Evolutionary conservation across 2,888 invertebrate genomes (phyloP).

Genomic region (Mythimna loreyi): DNA sequence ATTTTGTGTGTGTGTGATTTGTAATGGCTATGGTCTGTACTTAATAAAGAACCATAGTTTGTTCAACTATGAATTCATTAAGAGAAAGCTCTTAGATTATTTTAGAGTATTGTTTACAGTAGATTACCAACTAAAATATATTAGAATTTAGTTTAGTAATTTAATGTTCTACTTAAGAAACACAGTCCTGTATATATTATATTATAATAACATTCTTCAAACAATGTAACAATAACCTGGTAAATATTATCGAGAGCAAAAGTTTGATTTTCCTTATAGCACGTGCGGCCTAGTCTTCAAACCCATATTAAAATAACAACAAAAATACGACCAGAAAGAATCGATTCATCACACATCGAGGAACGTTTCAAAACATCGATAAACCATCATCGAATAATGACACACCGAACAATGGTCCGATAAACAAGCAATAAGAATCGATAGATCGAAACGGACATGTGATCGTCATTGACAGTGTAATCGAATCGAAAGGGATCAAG

Average conservation of each 20-base stretch:
- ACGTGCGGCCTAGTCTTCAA: neutral
- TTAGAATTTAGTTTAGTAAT: neutral
- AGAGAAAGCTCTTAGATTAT: too few species aligned
- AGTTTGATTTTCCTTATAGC: neutral
- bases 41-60: neutral
- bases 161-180: neutral
- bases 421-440: constrained; percentile 65
- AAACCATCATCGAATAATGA: constrained; percentile 60
- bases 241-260: constrained; percentile 16
- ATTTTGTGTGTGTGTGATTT: too few species aligned
- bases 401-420: constrained; percentile 57
- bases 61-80: too few species aligned
- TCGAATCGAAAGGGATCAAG: constrained; percentile 80
- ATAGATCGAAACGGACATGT: constrained; percentile 68
- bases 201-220: neutral
- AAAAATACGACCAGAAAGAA: constrained; percentile 31
- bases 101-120: too few species aligned
- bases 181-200: too few species aligned
- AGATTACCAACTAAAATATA: neutral
- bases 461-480: constrained; percentile 74
- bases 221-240: neutral
- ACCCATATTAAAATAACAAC: constrained; percentile 19
- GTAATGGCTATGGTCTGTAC: neutral
- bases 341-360: constrained; percentile 34
- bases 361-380: constrained; percentile 57